Base-by-base conservation (phyloP, 1,140 invertebrate species). In the Sycophila sp. region DNA sequence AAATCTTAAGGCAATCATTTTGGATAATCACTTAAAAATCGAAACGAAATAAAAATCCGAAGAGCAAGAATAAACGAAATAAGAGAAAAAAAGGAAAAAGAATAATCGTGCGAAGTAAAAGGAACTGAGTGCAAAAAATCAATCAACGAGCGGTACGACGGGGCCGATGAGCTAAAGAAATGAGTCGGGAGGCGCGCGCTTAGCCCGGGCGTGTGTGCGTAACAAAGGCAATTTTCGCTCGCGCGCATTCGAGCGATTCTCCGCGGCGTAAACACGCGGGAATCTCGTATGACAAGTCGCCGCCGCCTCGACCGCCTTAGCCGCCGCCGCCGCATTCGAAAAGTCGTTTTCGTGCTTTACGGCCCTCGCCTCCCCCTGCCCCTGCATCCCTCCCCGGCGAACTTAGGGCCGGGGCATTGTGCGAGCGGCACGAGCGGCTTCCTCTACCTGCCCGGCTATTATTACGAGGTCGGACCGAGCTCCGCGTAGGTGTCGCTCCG, bases 301-400 rank as follows among this genome's bases (percentile, higher is more conserved):
- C 55, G 53, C 42, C 53, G 32, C 30, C 42, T 17, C 19, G 8
- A 10, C 42, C 19, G 19, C 4, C 42, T 32, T 38, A 59, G 59
- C n/a, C n/a, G n/a, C n/a, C n/a, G n/a, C n/a, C n/a, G 59, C 58
- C 49, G 65, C 65, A 68, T 68, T 68, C 49, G 30, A 59, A 68
- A 68, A 68, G 65, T 59, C 53, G 55, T 68, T 68, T 59, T 68
- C 42, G 65, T 59, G 17, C 45, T 66, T 66, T 66, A 66, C 38
- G 64, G 38, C 38, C 49, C 47, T 40, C 40, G 42, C 51, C 53
- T 8, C 17, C 30, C 17, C n/a, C 24, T 32, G 7, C 13, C n/a
- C 26, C 19, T 4, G 0, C 7, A 17, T 4, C 24, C 28, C 22
- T 28, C 34, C 2, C 15, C 45, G 32, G 26, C 47, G 26, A 53